Evolutionary conservation across 2,888 invertebrate genomes (phyloP), one percentile per base, ranked within the genome.

Genomic region (Leptinotarsa rubiginosa): DNA sequence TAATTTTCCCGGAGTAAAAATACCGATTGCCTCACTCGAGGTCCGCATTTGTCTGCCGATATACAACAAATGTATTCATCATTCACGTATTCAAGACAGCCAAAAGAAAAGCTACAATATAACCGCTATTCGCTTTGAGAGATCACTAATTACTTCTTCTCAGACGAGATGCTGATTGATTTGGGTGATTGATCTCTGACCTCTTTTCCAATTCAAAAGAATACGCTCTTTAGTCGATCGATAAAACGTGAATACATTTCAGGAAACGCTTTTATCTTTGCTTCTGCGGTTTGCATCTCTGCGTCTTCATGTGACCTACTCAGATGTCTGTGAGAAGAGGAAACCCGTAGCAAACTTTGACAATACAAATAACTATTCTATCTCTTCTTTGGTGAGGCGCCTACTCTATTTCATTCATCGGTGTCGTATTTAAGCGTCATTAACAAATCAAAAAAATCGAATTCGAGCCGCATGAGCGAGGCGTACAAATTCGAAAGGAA

Each of bases 401-500:
- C 56, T 22, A 56, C 56, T 56, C 22, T 15, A 22, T 12, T 56
- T 15, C 20, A 56, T 13, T 22, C 22, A 56, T 22, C 4, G 56
- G 20, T 15, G 22, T 56, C 56, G 12, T 22, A 56, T 22, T 15
- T 22, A 56, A 22, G 20, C 12, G 13, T 22, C 3, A 56, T 22
- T 56, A 13, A 56, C 20, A 22, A 13, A 56, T 56, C 15, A 56
- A 56, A 56, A 49, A 56, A 25, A 56, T 56, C 15, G 13, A 56
- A 56, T 73, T 65, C 59, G 69, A 69, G 64, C 73, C 69, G 49
- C 69, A 69, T 50, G 50, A 62, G 47, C 52, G 49, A 73, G 73
- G 73, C 74, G 68, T 71, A 66, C 31, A 41, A 65, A 74, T 59
- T 52, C 56, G 59, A 74, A 70, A 74, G 74, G 74, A 71, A 74